Conservation (phyloP, 2,797 vertebrate species). For the Argya squamiceps region DNA sequence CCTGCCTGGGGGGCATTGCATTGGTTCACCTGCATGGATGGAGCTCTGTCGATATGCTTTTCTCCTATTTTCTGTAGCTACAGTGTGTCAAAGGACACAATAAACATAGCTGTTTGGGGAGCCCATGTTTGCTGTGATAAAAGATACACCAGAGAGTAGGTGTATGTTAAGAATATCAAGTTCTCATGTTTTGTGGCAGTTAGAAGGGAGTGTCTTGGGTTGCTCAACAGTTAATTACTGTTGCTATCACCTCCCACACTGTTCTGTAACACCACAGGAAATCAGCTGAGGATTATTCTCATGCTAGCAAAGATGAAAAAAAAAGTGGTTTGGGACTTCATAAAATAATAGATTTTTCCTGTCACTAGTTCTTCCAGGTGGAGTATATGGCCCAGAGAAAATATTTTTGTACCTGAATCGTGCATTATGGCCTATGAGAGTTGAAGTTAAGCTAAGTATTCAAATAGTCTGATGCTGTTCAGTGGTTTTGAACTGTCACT, state of each 20-base stretch:
- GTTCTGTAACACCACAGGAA: not conserved
- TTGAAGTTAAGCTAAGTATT: not conserved
- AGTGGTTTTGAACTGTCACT: not conserved
- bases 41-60: not conserved
- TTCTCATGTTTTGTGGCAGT: slow-evolving; percentile 16
- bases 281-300: not conserved
- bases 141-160: not conserved
- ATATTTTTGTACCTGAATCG: not conserved
- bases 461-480: not conserved
- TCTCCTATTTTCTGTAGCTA: not conserved
- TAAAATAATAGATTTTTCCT: not conserved
- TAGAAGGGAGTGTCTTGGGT: slow-evolving; percentile 9
- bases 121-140: not conserved
- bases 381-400: not conserved
- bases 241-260: slow-evolving; percentile 41
- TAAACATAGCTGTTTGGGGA: not conserved
- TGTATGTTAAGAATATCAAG: not conserved
- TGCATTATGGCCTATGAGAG: not conserved
- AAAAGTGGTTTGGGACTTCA: not conserved
- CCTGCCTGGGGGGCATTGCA: not conserved
- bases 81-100: not conserved
- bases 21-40: rapidly evolving
- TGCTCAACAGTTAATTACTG: slow-evolving; percentile 56
- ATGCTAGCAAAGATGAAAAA: not conserved
- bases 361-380: not conserved